phyloP scores from a whole-genome alignment of 2,797 vertebrate species.

The Enteromius fasciolatus region DNA sequence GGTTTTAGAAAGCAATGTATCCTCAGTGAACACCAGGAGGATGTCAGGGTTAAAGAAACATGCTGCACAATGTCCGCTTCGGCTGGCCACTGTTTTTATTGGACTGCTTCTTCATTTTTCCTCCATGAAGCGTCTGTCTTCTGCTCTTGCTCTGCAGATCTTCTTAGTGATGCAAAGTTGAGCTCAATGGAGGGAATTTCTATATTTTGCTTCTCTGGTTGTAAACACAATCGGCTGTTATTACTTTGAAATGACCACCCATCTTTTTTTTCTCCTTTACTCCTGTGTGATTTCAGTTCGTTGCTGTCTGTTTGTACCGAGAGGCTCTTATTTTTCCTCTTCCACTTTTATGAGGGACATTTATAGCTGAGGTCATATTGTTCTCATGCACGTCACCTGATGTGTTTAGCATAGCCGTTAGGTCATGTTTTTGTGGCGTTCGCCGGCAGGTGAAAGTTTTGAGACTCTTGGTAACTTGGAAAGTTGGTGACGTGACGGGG shows the following conservation, averaged over 20 bases:
- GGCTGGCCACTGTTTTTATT: conserved; percentile 6
- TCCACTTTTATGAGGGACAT: conserved; percentile 26
- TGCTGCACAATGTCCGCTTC: not conserved
- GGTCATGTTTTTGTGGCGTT: not conserved
- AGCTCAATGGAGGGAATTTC: not conserved
- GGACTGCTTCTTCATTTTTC: conserved; percentile 8
- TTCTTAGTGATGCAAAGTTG: not conserved
- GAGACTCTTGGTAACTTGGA: not conserved
- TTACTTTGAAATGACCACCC: not conserved
- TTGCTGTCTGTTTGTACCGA: conserved; percentile 21
- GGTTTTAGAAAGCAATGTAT: not conserved
- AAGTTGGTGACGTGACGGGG: conserved; percentile 1
- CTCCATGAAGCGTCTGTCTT: conserved; percentile 3
- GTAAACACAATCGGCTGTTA: not conserved
- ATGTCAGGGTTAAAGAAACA: conserved; percentile 12
- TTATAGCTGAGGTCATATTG: conserved; percentile 31
- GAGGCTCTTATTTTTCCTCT: conserved; percentile 31
- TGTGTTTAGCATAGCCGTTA: conserved; percentile 23
- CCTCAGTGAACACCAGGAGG: not conserved
- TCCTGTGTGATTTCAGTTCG: not conserved
- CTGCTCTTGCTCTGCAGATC: not conserved
- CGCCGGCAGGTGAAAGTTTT: conserved; percentile 14
- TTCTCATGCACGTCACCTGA: conserved; percentile 42
- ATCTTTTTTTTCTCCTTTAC: not conserved
- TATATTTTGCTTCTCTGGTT: not conserved